These are phyloP conservation scores for Nannoperca australis DNA, from an alignment of 2,797 vertebrate species.

Conservation along the genomic window DNA sequence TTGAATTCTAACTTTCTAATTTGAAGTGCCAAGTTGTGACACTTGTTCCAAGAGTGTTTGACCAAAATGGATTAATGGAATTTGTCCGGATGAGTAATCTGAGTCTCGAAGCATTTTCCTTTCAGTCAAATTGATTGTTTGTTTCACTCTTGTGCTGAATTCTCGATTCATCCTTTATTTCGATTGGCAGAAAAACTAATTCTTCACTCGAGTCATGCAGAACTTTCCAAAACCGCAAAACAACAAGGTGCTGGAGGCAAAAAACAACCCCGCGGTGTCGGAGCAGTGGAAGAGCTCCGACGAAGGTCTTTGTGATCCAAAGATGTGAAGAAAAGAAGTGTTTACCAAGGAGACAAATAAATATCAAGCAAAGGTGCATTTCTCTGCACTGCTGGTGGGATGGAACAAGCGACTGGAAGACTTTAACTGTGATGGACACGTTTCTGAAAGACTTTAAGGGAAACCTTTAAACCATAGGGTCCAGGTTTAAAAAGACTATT, in stretches of 20 bases:
- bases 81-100: neutral
- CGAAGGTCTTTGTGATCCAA: neutral
- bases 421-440: neutral
- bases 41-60: neutral
- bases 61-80: neutral
- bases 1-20: neutral
- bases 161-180: neutral
- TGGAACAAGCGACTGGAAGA: neutral
- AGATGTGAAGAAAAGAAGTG: neutral
- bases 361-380: neutral
- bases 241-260: neutral
- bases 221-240: neutral
- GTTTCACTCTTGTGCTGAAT: neutral
- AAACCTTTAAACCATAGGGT: too few species aligned
- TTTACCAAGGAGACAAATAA: neutral
- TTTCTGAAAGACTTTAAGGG: neutral
- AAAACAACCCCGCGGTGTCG: neutral
- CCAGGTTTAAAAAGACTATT: too few species aligned
- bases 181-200: neutral
- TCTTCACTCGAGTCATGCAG: neutral
- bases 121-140: neutral
- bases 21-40: neutral
- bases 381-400: neutral
- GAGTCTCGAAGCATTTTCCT: neutral
- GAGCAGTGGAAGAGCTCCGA: neutral